A percentile compares a stretch with the other conserved stretches of the same genome.
Conservation (phyloP, 2,113 vertebrate genomes). For the Elachura formosa region DNA sequence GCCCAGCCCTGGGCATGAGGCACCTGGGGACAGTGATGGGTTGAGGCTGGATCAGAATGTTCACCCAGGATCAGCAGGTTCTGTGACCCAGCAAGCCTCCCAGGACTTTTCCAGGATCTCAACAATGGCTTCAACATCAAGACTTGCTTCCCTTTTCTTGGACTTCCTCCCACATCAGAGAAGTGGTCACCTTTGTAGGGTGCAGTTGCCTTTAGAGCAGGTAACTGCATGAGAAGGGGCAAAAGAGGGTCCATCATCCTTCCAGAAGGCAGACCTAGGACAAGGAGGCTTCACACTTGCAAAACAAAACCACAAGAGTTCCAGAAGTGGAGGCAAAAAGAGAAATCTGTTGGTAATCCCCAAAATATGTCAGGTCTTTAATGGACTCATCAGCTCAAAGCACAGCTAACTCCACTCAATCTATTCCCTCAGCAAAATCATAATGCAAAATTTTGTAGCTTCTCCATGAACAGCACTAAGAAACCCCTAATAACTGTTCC, state of each 20-base stretch:
- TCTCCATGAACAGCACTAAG: accelerated
- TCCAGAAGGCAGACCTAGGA: background rate
- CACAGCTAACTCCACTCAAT: background rate
- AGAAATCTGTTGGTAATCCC: background rate
- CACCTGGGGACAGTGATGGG: background rate
- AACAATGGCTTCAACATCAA: background rate
- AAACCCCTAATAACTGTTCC: background rate
- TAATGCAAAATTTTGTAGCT: background rate
- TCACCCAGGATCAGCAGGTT: background rate
- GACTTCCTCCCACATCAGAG: background rate
- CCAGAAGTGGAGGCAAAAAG: background rate
- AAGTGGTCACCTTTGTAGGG: background rate
- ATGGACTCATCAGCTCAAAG: background rate
- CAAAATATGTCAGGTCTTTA: background rate
- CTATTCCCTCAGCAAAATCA: background rate
- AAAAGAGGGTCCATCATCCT: background rate
- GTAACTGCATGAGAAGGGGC: background rate
- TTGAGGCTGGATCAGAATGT: background rate
- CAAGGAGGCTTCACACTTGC: background rate
- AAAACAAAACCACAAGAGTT: background rate
- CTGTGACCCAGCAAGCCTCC: background rate
- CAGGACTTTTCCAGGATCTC: background rate
- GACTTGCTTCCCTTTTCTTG: background rate
- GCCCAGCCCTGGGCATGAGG: background rate
- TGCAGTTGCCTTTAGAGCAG: background rate